Percentiles rank a stretch among this genome's conserved stretches.
These are phyloP conservation scores for Chelonia mydas DNA, from an alignment of 2,797 vertebrate species.

Conservation along the genomic window DNA sequence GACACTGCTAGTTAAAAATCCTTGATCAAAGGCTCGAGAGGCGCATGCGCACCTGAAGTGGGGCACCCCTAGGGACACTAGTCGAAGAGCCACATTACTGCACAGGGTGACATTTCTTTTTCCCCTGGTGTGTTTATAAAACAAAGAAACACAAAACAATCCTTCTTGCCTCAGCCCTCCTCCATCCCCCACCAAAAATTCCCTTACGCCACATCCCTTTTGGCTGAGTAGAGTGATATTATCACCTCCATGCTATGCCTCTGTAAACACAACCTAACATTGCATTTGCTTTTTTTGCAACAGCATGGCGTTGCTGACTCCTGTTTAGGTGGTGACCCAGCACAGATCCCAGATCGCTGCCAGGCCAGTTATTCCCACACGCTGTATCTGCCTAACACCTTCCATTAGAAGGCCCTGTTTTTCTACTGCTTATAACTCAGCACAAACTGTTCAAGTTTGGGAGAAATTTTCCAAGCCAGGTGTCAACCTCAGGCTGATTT, in stretches of 20 bases:
- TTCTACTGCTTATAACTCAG: background rate
- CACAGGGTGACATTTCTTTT: background rate
- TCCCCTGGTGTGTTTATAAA: constrained; percentile 43
- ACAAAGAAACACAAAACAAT: constrained; percentile 54
- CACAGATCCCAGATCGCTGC: background rate
- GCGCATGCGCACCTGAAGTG: too few species aligned
- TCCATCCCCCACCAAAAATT: constrained; percentile 3
- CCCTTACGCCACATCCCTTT: background rate
- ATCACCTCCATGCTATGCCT: too few species aligned
- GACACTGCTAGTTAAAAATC: too few species aligned
- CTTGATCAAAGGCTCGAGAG: too few species aligned
- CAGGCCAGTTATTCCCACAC: background rate
- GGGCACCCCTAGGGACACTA: too few species aligned
- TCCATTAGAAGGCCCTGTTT: background rate
- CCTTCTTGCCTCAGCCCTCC: constrained; percentile 21
- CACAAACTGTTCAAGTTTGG: background rate
- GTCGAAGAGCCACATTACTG: too few species aligned
- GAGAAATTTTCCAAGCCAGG: constrained; percentile 25
- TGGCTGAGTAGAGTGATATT: background rate
- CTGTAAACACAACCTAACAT: background rate
- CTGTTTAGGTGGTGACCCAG: background rate
- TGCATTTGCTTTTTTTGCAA: background rate
- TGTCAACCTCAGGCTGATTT: constrained; percentile 6
- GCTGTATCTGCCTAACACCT: background rate
- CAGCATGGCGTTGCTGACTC: background rate